Evolutionary conservation across 2,113 vertebrate genomes (phyloP).

Genomic region (Lophius piscatorius): DNA sequence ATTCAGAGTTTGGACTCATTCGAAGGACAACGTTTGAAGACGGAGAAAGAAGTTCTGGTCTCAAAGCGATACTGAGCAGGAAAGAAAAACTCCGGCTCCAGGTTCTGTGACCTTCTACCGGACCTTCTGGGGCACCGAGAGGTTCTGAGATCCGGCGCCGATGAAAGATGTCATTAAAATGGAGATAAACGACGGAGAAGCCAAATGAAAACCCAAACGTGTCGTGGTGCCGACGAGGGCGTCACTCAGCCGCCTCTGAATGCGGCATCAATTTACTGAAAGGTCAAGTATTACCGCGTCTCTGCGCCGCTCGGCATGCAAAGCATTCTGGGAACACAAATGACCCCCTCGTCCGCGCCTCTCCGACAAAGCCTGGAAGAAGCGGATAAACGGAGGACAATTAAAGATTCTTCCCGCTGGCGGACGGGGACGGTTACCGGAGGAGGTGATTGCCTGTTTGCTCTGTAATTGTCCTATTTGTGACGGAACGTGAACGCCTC

Average conservation of each 20-base stretch:
- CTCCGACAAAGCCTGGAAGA: constrained; percentile 93
- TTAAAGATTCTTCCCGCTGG: constrained; percentile 94
- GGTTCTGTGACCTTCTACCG: constrained; percentile 53
- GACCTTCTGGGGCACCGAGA: constrained; percentile 62
- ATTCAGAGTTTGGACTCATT: too few relatives aligned
- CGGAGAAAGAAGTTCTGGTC: too few relatives aligned
- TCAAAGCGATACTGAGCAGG: too few relatives aligned
- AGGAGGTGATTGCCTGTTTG: constrained; percentile 97
- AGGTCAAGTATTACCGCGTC: constrained; percentile 99
- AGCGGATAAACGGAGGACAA: constrained; percentile 97
- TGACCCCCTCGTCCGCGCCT: constrained; percentile 94
- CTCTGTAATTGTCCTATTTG: constrained; percentile 90
- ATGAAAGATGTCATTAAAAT: constrained; percentile 75
- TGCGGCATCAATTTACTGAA: constrained; percentile 98
- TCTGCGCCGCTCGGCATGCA: constrained; percentile 98
- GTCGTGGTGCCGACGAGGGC: constrained; percentile 86
- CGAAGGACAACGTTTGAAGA: too few relatives aligned
- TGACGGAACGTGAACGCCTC: constrained; percentile 63
- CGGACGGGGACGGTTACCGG: constrained; percentile 94
- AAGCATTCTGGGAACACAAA: constrained; percentile 98
- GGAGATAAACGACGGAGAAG: constrained; percentile 87
- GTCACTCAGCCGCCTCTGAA: constrained; percentile 94
- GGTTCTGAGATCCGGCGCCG: too few relatives aligned
- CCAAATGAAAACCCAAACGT: constrained; percentile 85
- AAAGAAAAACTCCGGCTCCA: too few relatives aligned